phyloP scores from a whole-genome alignment of 1,140 invertebrate species.

The Asbolus verrucosus region DNA sequence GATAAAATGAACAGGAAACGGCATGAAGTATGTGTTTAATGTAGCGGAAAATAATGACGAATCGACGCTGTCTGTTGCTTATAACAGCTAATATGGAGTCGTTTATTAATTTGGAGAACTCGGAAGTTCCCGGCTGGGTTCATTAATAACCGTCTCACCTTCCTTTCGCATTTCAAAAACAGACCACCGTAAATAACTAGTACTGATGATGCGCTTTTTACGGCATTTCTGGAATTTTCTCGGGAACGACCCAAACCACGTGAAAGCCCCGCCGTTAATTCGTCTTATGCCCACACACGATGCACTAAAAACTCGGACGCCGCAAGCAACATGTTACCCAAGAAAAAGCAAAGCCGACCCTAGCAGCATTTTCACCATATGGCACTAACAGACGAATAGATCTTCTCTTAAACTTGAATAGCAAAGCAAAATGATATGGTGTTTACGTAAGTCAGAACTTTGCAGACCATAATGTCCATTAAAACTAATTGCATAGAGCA shows the following conservation, averaged over 20 bases:
- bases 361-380: no score
- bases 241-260: background rate
- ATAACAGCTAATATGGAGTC: constrained; percentile 65
- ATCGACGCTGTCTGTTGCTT: constrained; percentile 66
- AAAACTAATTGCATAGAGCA: no score
- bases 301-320: background rate
- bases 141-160: constrained; percentile 66
- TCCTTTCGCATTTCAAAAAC: constrained; percentile 62
- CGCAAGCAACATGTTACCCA: background rate
- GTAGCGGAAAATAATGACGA: constrained; percentile 67
- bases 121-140: constrained; percentile 58
- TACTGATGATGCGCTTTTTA: constrained; percentile 59
- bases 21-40: constrained; percentile 66
- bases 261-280: background rate
- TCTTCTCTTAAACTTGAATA: no score
- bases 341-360: background rate
- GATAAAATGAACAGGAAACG: constrained; percentile 62
- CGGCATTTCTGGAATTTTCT: background rate
- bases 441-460: no score
- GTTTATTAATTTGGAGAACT: constrained; percentile 65
- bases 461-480: no score
- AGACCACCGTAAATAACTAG: constrained; percentile 63
- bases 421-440: no score
- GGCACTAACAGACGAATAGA: no score
- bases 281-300: background rate